phyloP scores from a whole-genome alignment of 2,113 vertebrate species.

The Microcebus lehilahytsara region DNA sequence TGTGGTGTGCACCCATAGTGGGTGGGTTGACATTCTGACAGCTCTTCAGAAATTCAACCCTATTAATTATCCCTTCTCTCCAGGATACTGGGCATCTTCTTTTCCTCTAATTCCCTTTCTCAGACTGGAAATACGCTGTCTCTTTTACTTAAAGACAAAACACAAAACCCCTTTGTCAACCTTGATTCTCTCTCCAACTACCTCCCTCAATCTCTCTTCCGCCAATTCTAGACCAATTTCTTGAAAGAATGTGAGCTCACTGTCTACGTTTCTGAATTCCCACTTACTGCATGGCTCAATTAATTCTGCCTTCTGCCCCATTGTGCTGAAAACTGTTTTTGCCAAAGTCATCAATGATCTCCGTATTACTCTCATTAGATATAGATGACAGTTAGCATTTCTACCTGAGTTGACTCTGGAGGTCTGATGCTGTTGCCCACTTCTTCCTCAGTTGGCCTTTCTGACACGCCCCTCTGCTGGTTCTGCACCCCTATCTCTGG shows the following conservation, averaged over 20 bases:
- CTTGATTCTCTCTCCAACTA: background rate
- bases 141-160: background rate
- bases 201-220: background rate
- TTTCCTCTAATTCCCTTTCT: background rate
- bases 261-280: background rate
- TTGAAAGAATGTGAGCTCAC: background rate
- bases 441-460: background rate
- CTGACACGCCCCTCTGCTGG: too few species aligned
- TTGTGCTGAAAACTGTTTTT: background rate
- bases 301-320: background rate
- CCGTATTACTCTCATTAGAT: background rate
- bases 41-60: background rate
- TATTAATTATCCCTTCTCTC: background rate
- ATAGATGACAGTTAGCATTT: background rate
- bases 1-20: background rate
- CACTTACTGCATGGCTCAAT: background rate
- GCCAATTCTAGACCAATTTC: background rate
- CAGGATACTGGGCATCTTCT: background rate
- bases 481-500: background rate
- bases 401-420: background rate
- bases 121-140: background rate
- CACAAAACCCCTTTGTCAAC: background rate
- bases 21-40: background rate
- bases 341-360: background rate
- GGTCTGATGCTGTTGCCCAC: fast-evolving